Conservation (phyloP, 2,888 invertebrate species). For the Atethmia centrago region DNA sequence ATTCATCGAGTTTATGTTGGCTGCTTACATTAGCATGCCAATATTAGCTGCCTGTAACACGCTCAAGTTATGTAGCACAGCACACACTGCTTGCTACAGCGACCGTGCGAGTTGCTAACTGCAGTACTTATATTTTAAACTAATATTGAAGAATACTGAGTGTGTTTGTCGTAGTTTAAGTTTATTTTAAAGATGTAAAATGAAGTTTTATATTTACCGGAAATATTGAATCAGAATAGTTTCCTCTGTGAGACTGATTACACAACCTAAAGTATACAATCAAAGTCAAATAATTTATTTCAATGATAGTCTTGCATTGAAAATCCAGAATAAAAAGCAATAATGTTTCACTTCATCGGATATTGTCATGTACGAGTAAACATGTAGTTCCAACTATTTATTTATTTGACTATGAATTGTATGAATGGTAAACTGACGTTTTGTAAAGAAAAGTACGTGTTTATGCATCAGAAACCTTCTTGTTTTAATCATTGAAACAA, state of each 20-base stretch:
- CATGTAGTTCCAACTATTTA: neutral
- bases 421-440: neutral
- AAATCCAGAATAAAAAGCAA: neutral
- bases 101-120: slow-evolving; percentile 21
- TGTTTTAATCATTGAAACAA: neutral
- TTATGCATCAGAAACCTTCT: neutral
- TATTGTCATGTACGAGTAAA: neutral
- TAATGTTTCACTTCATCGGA: neutral
- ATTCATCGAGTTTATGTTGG: slow-evolving; percentile 37
- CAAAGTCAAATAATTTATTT: neutral
- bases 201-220: neutral
- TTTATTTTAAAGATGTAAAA: neutral
- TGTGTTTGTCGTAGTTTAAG: too few relatives aligned
- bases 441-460: neutral
- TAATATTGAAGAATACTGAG: neutral
- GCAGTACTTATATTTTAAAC: slow-evolving; percentile 5
- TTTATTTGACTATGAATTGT: neutral
- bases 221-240: neutral
- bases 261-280: neutral
- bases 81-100: neutral
- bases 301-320: neutral
- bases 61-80: slow-evolving; percentile 16
- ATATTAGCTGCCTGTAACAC: slow-evolving; percentile 42
- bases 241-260: neutral
- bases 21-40: slow-evolving; percentile 34